Conservation (phyloP, 1,140 invertebrate genomes). For the Solenopsis fugax region DNA sequence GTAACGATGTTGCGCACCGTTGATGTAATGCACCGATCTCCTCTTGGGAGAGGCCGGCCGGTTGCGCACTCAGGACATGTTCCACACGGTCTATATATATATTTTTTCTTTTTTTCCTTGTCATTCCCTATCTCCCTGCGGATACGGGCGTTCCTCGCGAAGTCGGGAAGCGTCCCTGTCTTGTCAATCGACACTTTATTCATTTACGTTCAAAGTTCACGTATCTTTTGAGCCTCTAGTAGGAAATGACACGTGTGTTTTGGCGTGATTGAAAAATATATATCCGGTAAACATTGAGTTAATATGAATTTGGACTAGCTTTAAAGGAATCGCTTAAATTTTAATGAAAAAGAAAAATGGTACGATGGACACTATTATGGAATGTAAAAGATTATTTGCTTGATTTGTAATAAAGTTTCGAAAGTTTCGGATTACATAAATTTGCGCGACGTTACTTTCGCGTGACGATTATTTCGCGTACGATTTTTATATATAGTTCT, state of each 20-base stretch:
- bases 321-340: neutral
- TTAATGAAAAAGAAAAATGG: neutral
- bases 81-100: neutral
- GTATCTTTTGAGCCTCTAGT: neutral
- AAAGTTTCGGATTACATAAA: neutral
- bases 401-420: neutral
- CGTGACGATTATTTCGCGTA: neutral
- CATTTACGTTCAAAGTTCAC: neutral
- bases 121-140: neutral
- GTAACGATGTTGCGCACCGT: conserved; percentile 50
- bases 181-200: conserved; percentile 8
- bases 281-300: neutral
- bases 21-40: conserved; percentile 52
- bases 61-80: conserved; percentile 38
- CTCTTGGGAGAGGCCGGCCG: conserved; percentile 40
- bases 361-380: neutral
- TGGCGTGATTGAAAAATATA: neutral
- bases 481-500: too few species aligned
- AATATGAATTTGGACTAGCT: neutral
- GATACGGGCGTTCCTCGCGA: neutral
- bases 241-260: neutral
- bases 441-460: neutral
- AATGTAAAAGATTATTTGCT: neutral
- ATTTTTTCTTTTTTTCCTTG: neutral
- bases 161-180: neutral